Conservation (phyloP, 2,888 invertebrate genomes). For the Zhuqinia jingwanae region DNA sequence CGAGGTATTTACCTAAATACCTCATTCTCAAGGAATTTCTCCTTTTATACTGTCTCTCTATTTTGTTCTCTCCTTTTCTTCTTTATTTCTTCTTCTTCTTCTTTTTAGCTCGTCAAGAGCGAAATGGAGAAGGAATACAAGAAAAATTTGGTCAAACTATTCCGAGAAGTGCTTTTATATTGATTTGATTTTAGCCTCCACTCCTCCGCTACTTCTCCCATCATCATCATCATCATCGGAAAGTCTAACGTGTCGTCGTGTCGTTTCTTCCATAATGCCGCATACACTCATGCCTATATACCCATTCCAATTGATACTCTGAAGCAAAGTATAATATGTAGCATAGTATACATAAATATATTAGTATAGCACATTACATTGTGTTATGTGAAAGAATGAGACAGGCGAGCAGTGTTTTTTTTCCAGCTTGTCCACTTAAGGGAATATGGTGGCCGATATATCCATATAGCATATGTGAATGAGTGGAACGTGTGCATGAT, state of each 20-base stretch:
- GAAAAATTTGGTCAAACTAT: constrained; percentile 56
- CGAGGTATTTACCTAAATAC: constrained; percentile 65
- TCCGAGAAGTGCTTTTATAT: constrained; percentile 67
- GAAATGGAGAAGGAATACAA: constrained; percentile 43
- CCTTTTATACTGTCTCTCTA: not conserved
- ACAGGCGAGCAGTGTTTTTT: constrained; percentile 16
- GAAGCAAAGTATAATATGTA: not conserved
- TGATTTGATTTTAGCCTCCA: constrained; percentile 62
- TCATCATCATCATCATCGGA: constrained; percentile 21
- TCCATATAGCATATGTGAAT: constrained; percentile 26
- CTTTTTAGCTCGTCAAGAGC: constrained; percentile 44
- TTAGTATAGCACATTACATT: no score
- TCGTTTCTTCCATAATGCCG: not conserved
- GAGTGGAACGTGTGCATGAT: no score
- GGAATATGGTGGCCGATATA: not conserved
- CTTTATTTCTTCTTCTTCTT: constrained; percentile 39
- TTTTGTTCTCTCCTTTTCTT: not conserved
- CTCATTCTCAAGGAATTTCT: constrained; percentile 63
- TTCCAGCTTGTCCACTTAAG: constrained; percentile 4
- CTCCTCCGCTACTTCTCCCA: constrained; percentile 52
- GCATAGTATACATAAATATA: no score
- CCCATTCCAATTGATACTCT: constrained; percentile 27
- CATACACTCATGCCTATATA: no score
- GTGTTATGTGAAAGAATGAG: not conserved
- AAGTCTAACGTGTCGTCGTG: constrained; percentile 51